A percentile compares a stretch with the other conserved stretches of the same genome.
phyloP scores from a whole-genome alignment of 2,888 invertebrate genomes.

The Cosmia pyralina region DNA sequence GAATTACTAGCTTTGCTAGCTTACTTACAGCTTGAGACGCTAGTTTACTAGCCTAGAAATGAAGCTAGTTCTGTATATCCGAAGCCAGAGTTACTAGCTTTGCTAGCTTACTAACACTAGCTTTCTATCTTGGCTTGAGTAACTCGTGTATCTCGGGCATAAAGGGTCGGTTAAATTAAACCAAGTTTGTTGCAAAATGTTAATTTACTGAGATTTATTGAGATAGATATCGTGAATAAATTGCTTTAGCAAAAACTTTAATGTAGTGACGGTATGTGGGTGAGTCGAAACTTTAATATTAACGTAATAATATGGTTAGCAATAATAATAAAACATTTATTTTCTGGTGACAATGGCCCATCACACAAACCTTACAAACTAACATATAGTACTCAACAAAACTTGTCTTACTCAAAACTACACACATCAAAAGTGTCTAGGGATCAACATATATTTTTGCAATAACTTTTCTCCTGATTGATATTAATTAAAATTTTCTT shows the following conservation, averaged over 20 bases:
- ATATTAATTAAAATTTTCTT: too few relatives aligned
- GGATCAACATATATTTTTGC: too few relatives aligned
- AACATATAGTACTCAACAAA: too few relatives aligned
- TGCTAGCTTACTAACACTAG: not conserved
- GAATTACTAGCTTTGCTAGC: not conserved
- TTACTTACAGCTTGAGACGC: too few relatives aligned
- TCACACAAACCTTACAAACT: too few relatives aligned
- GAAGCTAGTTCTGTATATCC: not conserved
- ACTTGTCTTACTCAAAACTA: too few relatives aligned
- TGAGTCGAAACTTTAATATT: conserved; percentile 12
- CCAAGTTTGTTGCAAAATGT: conserved; percentile 59
- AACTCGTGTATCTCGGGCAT: not conserved
- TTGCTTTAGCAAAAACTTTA: conserved; percentile 52
- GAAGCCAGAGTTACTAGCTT: not conserved
- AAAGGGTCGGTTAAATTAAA: conserved; percentile 45
- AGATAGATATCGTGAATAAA: conserved; percentile 61
- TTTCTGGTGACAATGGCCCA: too few relatives aligned
- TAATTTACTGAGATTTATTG: conserved; percentile 66
- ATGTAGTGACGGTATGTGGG: conserved; percentile 24
- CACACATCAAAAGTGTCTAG: too few relatives aligned
- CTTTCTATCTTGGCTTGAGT: too few relatives aligned
- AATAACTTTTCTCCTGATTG: too few relatives aligned
- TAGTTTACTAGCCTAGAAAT: not conserved
- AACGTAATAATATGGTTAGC: too few relatives aligned
- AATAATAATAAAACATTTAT: too few relatives aligned